Base-by-base conservation (phyloP, 2,797 vertebrate genomes). In the Glossophaga mutica region DNA sequence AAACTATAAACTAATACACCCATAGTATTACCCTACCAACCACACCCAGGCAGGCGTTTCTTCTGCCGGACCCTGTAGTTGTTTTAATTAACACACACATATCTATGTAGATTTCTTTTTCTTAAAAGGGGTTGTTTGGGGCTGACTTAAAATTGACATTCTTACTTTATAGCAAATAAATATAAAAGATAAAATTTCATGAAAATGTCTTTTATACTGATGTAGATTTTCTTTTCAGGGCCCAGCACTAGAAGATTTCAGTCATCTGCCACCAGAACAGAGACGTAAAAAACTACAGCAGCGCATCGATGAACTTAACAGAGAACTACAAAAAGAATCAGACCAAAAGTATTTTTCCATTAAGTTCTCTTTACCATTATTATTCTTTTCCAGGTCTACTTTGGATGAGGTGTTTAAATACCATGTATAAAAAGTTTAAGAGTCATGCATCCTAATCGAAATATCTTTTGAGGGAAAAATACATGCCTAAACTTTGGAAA, bases 211-310 rank as follows among this genome's bases (percentile, higher is more conserved):
- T 87, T 90, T 91, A 71, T 94, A 96, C 90, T 9, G 24, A 91
- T 24, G 18, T 92, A 97, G 90, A 97, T 87, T 97, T 4, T 97
- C 87, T 92, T 97, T 98, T 79, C 98, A 99, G 99, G 99, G 99
- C 22, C 99, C 99, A 21, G 99, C 99, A 52, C 98, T 99, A 90
- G 99, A 99, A 98, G 99, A 99, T 97, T 99, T 99, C 97, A 99
- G 99, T 98, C 99, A 99, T 95, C 98, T 99, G 92, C 99, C 99
- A 14, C 99, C 99, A 11, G 99, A 99, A 97, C 99, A 99, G 98
- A 99, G 99, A 96, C 99, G 99, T 95, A 99, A 99, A 98, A 99
- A 99, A 98, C 98, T 99, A 92, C 99, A 99, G 96, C 99, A 99
- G 97, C 99, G 99, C 98, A 99, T 99, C 0, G 99, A 99, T 95